Percentiles rank a stretch among this genome's conserved stretches.
These are phyloP conservation scores for Taxidea taxus DNA, from an alignment of 2,113 vertebrate species.

Conservation along the genomic window DNA sequence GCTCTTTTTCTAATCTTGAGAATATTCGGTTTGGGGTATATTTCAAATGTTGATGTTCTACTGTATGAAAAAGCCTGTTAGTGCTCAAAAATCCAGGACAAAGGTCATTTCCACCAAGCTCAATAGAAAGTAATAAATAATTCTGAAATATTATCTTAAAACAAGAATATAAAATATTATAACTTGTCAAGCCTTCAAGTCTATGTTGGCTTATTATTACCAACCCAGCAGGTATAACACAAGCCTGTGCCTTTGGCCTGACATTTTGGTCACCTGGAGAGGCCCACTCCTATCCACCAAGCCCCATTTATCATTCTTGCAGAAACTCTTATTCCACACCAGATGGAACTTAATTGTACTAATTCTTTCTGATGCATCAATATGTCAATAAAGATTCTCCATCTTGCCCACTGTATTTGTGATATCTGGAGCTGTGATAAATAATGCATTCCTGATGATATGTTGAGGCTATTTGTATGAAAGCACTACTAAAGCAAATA, in stretches of 20 bases:
- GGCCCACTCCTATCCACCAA: neutral
- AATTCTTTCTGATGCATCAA: conserved; percentile 51
- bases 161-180: conserved; percentile 51
- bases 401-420: neutral
- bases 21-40: conserved; percentile 42
- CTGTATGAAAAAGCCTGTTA: conserved; percentile 46
- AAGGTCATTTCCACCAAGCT: conserved; percentile 56
- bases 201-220: conserved; percentile 27
- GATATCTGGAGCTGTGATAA: neutral
- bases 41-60: conserved; percentile 65
- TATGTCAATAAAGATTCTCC: conserved; percentile 17
- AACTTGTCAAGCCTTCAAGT: conserved; percentile 30
- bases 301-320: neutral
- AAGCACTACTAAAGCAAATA: neutral
- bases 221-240: neutral
- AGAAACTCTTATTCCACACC: neutral
- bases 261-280: neutral
- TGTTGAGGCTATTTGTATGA: neutral
- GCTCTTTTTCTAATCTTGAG: conserved; percentile 59
- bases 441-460: conserved; percentile 32
- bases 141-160: conserved; percentile 63
- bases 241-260: neutral
- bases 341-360: neutral
- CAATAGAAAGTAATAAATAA: conserved; percentile 65
- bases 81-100: conserved; percentile 37